A percentile compares a stretch with the other conserved stretches of the same genome.
These are phyloP conservation scores for Porites evermanni DNA, from an alignment of 92 coral and sea anemone species.

Conservation along the genomic window DNA sequence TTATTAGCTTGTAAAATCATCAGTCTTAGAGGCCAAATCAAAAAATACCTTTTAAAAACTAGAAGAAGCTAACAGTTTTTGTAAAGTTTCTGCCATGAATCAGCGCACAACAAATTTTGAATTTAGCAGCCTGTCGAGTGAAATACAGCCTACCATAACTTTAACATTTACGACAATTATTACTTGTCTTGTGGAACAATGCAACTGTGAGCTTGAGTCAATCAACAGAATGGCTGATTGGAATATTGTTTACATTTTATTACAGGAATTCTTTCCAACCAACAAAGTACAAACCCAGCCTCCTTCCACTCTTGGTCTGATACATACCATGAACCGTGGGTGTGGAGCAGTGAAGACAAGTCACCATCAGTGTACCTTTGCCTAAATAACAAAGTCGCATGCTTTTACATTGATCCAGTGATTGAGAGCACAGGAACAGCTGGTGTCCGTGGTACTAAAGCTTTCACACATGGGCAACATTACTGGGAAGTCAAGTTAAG, in stretches of 20 bases:
- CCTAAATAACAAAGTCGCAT: slow-evolving; percentile 72
- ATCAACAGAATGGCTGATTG: too few species aligned
- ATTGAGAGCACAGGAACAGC: slow-evolving; percentile 92
- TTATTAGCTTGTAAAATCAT: too few species aligned
- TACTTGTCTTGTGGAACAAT: too few species aligned
- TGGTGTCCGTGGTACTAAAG: slow-evolving; percentile 93
- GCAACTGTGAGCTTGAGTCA: too few species aligned
- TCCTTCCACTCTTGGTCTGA: slow-evolving; percentile 73
- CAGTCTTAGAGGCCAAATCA: too few species aligned
- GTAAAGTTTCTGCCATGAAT: too few species aligned
- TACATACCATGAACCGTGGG: slow-evolving; percentile 76
- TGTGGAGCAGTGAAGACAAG: slow-evolving; percentile 77
- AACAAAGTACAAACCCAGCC: slow-evolving; percentile 13
- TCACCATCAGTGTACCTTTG: slow-evolving; percentile 82
- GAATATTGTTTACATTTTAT: not conserved
- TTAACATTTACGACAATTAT: too few species aligned
- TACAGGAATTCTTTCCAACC: slow-evolving; percentile 38
- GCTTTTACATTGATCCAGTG: slow-evolving; percentile 89
- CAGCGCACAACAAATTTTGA: too few species aligned
- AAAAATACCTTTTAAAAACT: too few species aligned
- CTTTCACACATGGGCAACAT: slow-evolving; percentile 92
- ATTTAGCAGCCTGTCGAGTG: too few species aligned
- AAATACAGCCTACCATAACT: not conserved
- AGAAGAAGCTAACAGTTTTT: too few species aligned
- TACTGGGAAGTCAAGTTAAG: slow-evolving; percentile 97